Base-by-base conservation (phyloP, 2,113 vertebrate species). In the Zosterops borbonicus region DNA sequence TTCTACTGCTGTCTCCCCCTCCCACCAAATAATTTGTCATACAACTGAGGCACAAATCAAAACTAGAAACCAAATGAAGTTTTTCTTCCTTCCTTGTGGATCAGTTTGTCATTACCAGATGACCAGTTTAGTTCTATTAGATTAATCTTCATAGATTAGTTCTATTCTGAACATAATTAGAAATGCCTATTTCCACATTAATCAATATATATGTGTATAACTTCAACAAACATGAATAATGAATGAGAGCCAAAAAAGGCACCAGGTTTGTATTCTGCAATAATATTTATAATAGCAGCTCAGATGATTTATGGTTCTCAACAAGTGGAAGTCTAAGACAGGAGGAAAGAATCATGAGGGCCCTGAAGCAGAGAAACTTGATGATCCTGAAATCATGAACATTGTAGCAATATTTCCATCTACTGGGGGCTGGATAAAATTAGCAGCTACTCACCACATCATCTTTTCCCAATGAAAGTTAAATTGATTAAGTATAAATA, bases 321-420 rank as follows among this genome's bases (percentile, higher is more conserved):
- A 49, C 27, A 86, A 64, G 29, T 67, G 59, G n/a, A n/a, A 35
- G 14, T 35, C n/a, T 27, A 12, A 71, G 33, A 49, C 33, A 73
- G 49, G 49, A 82, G 27, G 37, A 70, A 77, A 70, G 41, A 79
- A 76, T 31, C 41, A 16, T 5, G 35, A 90, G 17, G 41, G 60
- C 24, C 19, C 27, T 35, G 39, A 55, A 90, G 76, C 23, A 68
- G 59, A 83, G 5, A 89, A 89, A 68, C 16, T 69, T 58, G 12
- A 68, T n/a, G 27, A 58, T 52, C 56, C 0, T 84, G 14, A 53
- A 82, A 27, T 33, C 41, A 13, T 31, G 7, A 83, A 77, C 83
- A 39, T 81, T 78, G 58, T 46, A 84, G 71, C 81, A 96, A 86
- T 74, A 87, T 94, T 95, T 97, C 94, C 94, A 96, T 89, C 94